These are phyloP conservation scores for Forbesichthys papilliferus DNA, from an alignment of 2,113 vertebrate genomes.

Conservation along the genomic window DNA sequence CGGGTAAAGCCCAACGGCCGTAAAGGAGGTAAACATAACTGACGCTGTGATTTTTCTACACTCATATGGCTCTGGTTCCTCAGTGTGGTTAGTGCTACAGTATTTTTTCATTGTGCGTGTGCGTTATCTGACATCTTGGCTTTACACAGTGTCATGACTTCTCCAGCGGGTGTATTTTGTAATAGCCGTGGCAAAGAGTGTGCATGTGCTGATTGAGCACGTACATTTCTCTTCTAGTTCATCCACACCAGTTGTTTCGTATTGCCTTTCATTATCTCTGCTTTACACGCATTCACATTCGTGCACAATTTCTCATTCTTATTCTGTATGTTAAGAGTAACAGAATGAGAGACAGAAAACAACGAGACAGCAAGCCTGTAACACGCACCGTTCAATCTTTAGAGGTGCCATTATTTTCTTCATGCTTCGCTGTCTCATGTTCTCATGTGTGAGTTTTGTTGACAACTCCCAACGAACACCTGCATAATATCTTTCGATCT, in stretches of 20 bases:
- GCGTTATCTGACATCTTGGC: conserved; percentile 25
- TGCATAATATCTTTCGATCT: conserved; percentile 56
- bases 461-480: conserved; percentile 53
- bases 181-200: conserved; percentile 3
- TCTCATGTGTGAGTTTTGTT: conserved; percentile 22
- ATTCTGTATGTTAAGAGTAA: neutral
- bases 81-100: too few relatives aligned
- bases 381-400: conserved; percentile 20
- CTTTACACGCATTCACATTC: neutral
- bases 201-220: neutral
- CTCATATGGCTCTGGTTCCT: conserved; percentile 1
- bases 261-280: conserved; percentile 26
- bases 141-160: conserved; percentile 21
- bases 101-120: conserved; percentile 15
- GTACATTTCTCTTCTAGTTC: conserved; percentile 36
- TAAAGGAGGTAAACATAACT: neutral
- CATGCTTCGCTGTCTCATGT: conserved; percentile 31
- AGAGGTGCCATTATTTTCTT: conserved; percentile 49
- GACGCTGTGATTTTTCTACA: neutral
- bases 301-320: neutral
- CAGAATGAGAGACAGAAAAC: conserved; percentile 19
- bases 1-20: conserved; percentile 19
- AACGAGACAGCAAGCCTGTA: neutral
- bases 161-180: neutral
- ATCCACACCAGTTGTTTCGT: conserved; percentile 53